Evolutionary conservation across 2,888 invertebrate genomes (phyloP).

Genomic region (Phalangium opilio): DNA sequence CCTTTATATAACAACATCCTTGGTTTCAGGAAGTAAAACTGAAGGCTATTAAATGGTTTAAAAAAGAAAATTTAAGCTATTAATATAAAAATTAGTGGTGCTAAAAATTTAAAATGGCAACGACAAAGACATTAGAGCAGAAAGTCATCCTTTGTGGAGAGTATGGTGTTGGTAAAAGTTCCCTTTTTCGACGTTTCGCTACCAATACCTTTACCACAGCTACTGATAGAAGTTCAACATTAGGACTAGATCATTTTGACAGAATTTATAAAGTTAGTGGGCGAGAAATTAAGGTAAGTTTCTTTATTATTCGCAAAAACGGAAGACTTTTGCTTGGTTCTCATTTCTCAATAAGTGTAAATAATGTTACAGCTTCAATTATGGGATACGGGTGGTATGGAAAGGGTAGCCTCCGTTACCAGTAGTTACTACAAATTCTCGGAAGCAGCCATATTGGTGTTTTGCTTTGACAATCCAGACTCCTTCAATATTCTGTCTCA

Average conservation of each 20-base stretch:
- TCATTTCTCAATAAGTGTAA: conserved; percentile 2
- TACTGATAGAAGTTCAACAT: conserved; percentile 54
- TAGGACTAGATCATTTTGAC: conserved; percentile 80
- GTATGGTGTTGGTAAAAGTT: conserved; percentile 90
- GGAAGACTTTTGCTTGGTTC: not conserved
- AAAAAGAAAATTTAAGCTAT: no score
- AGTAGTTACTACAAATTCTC: conserved; percentile 92
- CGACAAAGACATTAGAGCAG: conserved; percentile 46
- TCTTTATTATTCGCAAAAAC: not conserved
- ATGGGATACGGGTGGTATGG: conserved; percentile 96
- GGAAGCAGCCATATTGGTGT: conserved; percentile 81
- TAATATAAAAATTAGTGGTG: no score
- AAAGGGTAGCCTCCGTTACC: conserved; percentile 83
- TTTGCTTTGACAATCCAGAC: conserved; percentile 74
- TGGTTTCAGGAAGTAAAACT: no score
- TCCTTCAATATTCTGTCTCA: conserved; percentile 84
- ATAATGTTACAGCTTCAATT: conserved; percentile 53
- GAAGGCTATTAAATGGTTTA: no score
- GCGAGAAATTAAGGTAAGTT: conserved; percentile 56
- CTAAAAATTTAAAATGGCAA: conserved; percentile 10
- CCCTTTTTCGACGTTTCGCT: conserved; percentile 75
- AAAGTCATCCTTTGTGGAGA: conserved; percentile 91
- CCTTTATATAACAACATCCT: no score
- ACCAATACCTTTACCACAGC: conserved; percentile 74
- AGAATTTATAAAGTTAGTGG: conserved; percentile 59